Base-by-base conservation (phyloP, 1,140 invertebrate genomes). In the Lutraria rhynchaena region DNA sequence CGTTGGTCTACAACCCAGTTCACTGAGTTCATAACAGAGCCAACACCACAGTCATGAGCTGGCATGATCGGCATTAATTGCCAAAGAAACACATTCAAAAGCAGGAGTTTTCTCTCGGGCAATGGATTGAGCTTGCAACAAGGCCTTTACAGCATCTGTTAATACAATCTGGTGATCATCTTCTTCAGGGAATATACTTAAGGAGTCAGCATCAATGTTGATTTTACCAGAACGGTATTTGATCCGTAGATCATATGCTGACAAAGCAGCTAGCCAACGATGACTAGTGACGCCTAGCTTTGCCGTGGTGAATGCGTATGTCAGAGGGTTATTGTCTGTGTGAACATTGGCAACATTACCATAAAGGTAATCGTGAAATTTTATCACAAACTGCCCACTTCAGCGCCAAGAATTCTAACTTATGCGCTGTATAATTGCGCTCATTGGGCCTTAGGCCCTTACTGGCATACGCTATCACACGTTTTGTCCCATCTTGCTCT, bases 401-500 rank as follows among this genome's bases (percentile, higher is more conserved):
- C 15, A 86, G 46, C 0, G 75, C 69, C 9, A 81, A 55, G 37
- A 80, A 81, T 55, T 85, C 70, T n/a, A 58, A 27, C 31, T 83
- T 78, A 41, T 83, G 63, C n/a, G 70, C 31, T 17, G 73, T 35
- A 44, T 82, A 85, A 60, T 83, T 83, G 15, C 49, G 24, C 24
- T 85, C 69, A 35, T 49, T 70, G 51, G 19, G 22, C 0, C 17
- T 46, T 17, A 85, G 37, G 11, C 74, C 60, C 31, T 70, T 46
- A 22, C 73, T 80, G 17, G 70, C 76, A 75, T 85, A 81, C 0
- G 84, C 82, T 13, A 88, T 82, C 0, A 84, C 82, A 15, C 74
- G 35, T 57, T 83, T 69, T 19, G 63, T 51, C 49, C 83, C 81
- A 7, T 86, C 70, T 46, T 86, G 73, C n/a, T 51, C 33, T 76